These are phyloP conservation scores for Corythaeola cristata DNA, from an alignment of 2,113 vertebrate species.

Conservation along the genomic window DNA sequence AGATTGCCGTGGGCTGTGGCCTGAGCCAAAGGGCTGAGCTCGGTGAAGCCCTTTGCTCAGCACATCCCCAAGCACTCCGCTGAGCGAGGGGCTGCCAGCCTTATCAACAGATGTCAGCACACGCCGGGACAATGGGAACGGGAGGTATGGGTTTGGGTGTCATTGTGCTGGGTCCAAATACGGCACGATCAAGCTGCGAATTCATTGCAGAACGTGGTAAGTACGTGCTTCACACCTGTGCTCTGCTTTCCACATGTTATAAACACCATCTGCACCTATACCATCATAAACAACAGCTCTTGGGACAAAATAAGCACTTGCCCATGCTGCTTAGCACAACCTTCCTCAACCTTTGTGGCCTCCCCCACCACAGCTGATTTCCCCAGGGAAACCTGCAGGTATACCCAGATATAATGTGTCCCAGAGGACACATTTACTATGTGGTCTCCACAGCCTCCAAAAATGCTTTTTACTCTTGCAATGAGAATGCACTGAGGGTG, in stretches of 20 bases:
- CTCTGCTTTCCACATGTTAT: not conserved
- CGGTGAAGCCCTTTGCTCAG: not conserved
- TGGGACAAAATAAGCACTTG: not conserved
- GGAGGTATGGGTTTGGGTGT: not conserved
- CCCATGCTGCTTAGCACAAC: not conserved
- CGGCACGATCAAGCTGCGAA: rapidly evolving
- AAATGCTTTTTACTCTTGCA: not conserved
- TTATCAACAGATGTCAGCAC: not conserved
- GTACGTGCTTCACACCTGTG: not conserved
- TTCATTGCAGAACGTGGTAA: not conserved
- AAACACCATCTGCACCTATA: not conserved
- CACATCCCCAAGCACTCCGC: not conserved
- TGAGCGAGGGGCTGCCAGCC: not conserved
- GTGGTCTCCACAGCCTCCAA: not conserved
- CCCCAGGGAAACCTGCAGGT: not conserved
- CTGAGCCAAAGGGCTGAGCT: not conserved
- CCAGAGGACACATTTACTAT: not conserved
- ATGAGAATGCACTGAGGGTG: too few species aligned
- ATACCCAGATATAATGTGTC: not conserved
- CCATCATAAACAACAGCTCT: not conserved
- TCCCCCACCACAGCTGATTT: not conserved
- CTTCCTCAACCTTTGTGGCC: not conserved
- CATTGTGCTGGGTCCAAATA: not conserved
- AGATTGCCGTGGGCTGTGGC: rapidly evolving
- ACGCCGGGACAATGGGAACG: not conserved